Percentiles rank a stretch among this genome's conserved stretches.
phyloP scores from a whole-genome alignment of 2,797 vertebrate species.

The Simalia tracyae region DNA sequence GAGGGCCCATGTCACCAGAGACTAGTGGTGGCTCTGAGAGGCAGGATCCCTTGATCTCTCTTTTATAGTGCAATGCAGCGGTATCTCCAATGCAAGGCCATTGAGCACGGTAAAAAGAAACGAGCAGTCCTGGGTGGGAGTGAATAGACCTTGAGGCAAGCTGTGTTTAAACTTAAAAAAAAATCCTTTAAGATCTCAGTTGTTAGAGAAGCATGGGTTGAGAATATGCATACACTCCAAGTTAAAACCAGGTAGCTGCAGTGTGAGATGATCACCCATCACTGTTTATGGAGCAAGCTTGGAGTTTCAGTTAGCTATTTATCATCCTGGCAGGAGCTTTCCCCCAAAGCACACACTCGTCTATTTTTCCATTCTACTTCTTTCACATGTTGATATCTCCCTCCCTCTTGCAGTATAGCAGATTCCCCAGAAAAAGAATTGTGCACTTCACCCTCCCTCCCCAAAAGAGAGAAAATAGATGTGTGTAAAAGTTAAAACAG shows the following conservation, averaged over 20 bases:
- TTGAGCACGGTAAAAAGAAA: conserved; percentile 7
- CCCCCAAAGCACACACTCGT: not conserved
- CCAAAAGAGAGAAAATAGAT: not conserved
- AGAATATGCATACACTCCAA: not conserved
- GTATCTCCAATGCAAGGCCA: not conserved
- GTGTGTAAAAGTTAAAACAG: conserved; percentile 58
- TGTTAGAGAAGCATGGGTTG: not conserved
- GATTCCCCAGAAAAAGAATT: not conserved
- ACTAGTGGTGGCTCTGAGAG: conserved; percentile 9
- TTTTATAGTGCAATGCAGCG: conserved; percentile 8
- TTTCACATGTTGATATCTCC: not conserved
- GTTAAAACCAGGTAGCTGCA: not conserved
- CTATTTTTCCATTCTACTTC: not conserved
- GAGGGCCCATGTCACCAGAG: conserved; percentile 4
- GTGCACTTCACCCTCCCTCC: not conserved
- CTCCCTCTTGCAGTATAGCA: not conserved
- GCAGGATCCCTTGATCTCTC: conserved; percentile 30
- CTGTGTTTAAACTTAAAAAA: conserved; percentile 1
- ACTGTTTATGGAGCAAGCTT: conserved; percentile 13
- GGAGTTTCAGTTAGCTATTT: conserved; percentile 21
- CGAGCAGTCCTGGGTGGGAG: conserved; percentile 3
- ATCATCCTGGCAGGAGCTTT: conserved; percentile 18
- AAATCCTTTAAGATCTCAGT: not conserved
- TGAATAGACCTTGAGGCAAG: conserved; percentile 16
- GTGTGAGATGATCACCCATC: conserved; percentile 12